A percentile compares a stretch with the other conserved stretches of the same genome.
These are phyloP conservation scores for Percopsis omiscomaycus DNA, from an alignment of 2,797 vertebrate species.

Conservation along the genomic window DNA sequence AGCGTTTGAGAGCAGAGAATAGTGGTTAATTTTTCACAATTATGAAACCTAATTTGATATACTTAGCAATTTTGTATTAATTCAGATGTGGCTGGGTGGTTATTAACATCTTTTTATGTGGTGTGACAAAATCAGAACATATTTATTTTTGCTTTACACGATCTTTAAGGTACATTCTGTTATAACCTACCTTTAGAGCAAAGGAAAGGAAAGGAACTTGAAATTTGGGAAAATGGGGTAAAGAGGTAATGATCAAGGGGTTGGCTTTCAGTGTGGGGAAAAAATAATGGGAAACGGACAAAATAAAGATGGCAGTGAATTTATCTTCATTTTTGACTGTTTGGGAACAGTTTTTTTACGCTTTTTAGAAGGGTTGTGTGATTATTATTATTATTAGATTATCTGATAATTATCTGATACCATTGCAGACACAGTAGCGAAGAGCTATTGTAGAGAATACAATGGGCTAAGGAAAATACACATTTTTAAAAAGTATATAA, in stretches of 20 bases:
- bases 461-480: not conserved
- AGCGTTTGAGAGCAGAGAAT: no score
- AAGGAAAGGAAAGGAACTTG: no score
- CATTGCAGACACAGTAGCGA: not conserved
- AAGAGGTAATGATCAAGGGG: slow-evolving; percentile 16
- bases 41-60: no score
- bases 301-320: slow-evolving; percentile 74
- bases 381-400: slow-evolving; percentile 14
- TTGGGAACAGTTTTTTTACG: slow-evolving; percentile 6
- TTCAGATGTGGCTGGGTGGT: no score
- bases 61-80: no score
- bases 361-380: not conserved
- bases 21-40: no score
- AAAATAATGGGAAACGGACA: slow-evolving; percentile 1
- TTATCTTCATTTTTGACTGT: slow-evolving; percentile 22
- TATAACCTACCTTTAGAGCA: no score
- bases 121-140: no score
- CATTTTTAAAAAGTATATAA: not conserved
- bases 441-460: not conserved
- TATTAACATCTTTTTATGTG: no score
- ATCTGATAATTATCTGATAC: not conserved
- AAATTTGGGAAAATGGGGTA: no score
- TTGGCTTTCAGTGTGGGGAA: not conserved
- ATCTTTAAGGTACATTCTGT: no score
- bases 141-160: no score